Percentiles rank a stretch among this genome's conserved stretches.
These are phyloP conservation scores for Lingula anatina DNA, from an alignment of 2,888 invertebrate genomes.

Conservation along the genomic window DNA sequence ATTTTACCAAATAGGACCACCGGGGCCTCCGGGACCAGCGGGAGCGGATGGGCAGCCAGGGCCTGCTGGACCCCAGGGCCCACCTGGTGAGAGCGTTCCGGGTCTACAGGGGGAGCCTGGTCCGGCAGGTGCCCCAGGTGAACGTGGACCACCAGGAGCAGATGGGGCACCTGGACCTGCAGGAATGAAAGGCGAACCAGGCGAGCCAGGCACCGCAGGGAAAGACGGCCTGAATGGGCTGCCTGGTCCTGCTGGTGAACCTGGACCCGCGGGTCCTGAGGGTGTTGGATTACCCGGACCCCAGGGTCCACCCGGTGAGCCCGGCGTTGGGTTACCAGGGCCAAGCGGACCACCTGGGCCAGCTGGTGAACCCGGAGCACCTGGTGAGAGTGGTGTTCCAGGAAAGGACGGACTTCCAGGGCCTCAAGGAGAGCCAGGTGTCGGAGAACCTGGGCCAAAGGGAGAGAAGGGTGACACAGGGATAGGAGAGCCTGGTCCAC, in stretches of 20 bases:
- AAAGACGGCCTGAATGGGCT: conserved; percentile 12
- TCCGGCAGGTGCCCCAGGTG: conserved; percentile 11
- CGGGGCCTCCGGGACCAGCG: conserved; percentile 6
- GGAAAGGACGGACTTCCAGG: background rate
- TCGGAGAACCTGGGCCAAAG: background rate
- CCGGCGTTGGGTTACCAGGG: too few species aligned
- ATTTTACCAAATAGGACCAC: too few species aligned
- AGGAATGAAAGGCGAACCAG: conserved; percentile 8
- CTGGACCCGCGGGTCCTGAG: conserved; percentile 16
- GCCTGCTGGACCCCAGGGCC: conserved; percentile 6
- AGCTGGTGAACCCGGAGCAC: conserved; percentile 9
- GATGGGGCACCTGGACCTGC: conserved; percentile 7
- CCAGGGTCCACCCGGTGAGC: conserved; percentile 15
- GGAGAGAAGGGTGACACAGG: background rate
- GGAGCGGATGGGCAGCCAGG: conserved; percentile 12
- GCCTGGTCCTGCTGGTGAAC: conserved; percentile 12
- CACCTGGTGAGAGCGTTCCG: background rate
- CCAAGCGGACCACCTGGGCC: conserved; percentile 11
- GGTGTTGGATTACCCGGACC: conserved; percentile 11
- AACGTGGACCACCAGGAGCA: conserved; percentile 3
- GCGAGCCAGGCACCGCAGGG: conserved; percentile 6
- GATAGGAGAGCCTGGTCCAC: conserved; percentile 1
- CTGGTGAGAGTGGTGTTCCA: conserved; percentile 6
- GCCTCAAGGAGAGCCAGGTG: background rate
- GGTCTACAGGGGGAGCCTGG: conserved; percentile 19